Base-by-base conservation (phyloP, 2,888 invertebrate genomes). In the Mesoligia furuncula region DNA sequence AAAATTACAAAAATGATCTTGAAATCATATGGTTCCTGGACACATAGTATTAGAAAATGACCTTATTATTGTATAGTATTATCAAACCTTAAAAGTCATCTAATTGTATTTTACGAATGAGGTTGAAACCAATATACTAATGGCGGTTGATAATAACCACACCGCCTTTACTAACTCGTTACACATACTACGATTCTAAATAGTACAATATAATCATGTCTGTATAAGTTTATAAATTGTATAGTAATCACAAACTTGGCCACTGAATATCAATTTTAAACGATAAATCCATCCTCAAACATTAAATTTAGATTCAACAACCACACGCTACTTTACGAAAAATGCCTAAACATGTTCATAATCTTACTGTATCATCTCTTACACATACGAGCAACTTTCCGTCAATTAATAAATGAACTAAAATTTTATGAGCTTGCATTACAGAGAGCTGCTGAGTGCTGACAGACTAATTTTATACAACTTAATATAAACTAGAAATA, bases 1-100 rank as follows among this genome's bases (percentile, higher is more conserved):
- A 96, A 96, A 96, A 96, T 96, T 96, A 96, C 96, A 96, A 96
- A 96, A 96, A 94, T 92, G 92, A 93, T 94, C 92, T 94, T 91
- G 93, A 95, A 96, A 95, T 92, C 91, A 95, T 93, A 93, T 88
- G 88, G 90, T 91, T 91, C 93, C 88, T 93, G 93, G 93, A 95
- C 92, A 93, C 88, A 88, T 91, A 93, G 89, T 93, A 89, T 90
- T 92, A 93, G 91, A 94, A 92, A 92, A 94, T 92, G 93, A 94
- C 93, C 85, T 69, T 80, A 92, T 92, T 90, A 89, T 91, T 95
- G 95, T 96, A 96, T 94, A 95, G 91, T 93, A 91, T 93, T 95
- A 96, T 95, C 95, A 96, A 96, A 96, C 91, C 93, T 94, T 95
- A 95, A 88, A 90, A 91, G 90, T 90, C 89, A 88, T 91, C 90